Conservation (phyloP, 2,888 invertebrate genomes). For the Pogonocherus hispidulus region DNA sequence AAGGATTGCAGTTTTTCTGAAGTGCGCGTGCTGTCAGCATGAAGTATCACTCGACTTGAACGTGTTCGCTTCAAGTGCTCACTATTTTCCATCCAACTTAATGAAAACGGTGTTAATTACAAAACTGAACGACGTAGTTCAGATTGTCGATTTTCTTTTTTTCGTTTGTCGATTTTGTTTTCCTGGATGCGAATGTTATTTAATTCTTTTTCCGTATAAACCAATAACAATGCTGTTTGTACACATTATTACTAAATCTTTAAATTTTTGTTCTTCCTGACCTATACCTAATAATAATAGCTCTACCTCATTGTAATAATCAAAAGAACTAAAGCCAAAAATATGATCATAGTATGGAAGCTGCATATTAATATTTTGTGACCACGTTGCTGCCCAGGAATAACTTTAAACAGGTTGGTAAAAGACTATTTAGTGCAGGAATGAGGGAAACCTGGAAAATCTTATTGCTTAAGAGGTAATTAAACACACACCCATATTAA, state of each 20-base stretch:
- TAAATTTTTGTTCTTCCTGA: too few relatives aligned
- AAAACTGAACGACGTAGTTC: slow-evolving; percentile 17
- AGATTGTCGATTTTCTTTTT: not conserved
- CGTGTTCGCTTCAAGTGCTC: slow-evolving; percentile 29
- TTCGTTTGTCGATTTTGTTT: not conserved
- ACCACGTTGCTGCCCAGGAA: too few relatives aligned
- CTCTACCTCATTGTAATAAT: too few relatives aligned
- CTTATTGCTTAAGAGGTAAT: too few relatives aligned
- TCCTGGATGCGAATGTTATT: not conserved
- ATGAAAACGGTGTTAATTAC: slow-evolving; percentile 39
- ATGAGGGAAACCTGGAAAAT: too few relatives aligned
- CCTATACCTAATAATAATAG: too few relatives aligned
- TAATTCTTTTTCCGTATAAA: not conserved
- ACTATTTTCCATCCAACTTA: slow-evolving; percentile 19
- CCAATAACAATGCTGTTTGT: slow-evolving; percentile 10
- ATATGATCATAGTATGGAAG: too few relatives aligned
- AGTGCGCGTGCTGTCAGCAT: slow-evolving; percentile 35
- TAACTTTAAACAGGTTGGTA: too few relatives aligned
- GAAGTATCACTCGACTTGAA: slow-evolving; percentile 27
- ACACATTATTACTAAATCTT: slow-evolving; percentile 3
- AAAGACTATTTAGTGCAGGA: too few relatives aligned
- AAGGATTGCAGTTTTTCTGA: slow-evolving; percentile 45
- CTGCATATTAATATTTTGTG: too few relatives aligned
- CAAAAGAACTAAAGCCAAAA: too few relatives aligned
- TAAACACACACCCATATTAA: too few relatives aligned